Evolutionary conservation across 2,888 invertebrate genomes (phyloP), one percentile per base, ranked within the genome.

Genomic region (Xylota sylvarum): DNA sequence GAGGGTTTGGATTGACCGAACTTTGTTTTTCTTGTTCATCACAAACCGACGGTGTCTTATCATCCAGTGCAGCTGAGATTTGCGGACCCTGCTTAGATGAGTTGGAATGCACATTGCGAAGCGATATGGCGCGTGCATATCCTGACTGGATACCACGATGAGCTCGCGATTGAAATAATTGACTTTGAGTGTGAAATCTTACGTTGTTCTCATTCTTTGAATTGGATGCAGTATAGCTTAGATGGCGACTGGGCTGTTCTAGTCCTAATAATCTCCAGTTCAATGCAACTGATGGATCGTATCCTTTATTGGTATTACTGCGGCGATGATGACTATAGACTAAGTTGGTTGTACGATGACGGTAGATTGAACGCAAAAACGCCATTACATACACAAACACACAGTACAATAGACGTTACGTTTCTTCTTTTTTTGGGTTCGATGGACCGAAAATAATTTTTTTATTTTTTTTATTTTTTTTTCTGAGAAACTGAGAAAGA

Each of bases 351-450:
- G 89, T 89, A 89, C 92, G 92, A 89, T 91, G 91, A 89, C 91
- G 91, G 89, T 89, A 90, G 88, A 92, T 88, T 84, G 91, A 91
- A 90, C 92, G 93, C 90, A 93, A 91, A 90, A 92, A 92, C 90
- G 92, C 92, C 92, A 93, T 93, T 91, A 92, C 92, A 91, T 89
- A 89, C 89, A 86, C 88, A 76, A 88, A 82, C 86, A 74, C 69
- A 32, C 50, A 30, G 37, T 52, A 27, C 35, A 35, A 14, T 12
- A 27, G 27, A 43, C n/a, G 35, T 65, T 37, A 65, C 14, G 40
- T 50, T 73, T 35, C 9, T 35, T 32, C 1, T 35, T 37, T 37
- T 37, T 67, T 62, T 12, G 37, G 46, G 30, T 72, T 83, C 56
- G n/a, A 40, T 80, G 40, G 32, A 70, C 58, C 64, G 6, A 23